Base-by-base conservation (phyloP, 2,797 vertebrate genomes). In the Monodelphis domestica region DNA sequence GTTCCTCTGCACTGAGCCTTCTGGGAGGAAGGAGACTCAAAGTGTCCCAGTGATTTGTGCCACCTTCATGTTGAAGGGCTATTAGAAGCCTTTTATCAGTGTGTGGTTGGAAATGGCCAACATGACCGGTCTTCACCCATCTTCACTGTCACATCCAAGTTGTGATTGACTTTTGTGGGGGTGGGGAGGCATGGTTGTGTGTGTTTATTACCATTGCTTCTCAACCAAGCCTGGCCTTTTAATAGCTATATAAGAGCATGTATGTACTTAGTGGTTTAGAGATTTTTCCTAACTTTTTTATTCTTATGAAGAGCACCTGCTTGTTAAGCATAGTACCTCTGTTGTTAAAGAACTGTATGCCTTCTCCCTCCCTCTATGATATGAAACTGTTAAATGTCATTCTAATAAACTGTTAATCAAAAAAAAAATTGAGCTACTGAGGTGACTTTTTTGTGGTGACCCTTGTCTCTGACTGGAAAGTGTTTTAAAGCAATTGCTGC, bases 351-450 rank as follows among this genome's bases (percentile, higher is more conserved):
- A 97, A 92, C 91, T 97, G 93, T 97, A 95, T 17, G n/a, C 97
- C 95, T 94, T 94, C 87, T 84, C 57, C 11, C 93, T 94, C 70
- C 96, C 12, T 90, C 92, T 5, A 95, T 96, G 96, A 94, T 96
- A 95, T 84, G 70, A 45, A 84, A 84, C 95, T 97, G 95, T 98
- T 70, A 98, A 97, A 96, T 97, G 96, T 97, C 97, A 97, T 98
- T 98, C 97, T 98, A 98, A 98, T 98, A 98, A 98, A 98, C 97
- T 97, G 97, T 50, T 95, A 97, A 97, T 97, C 57, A 97, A 97
- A 97, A 96, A 97, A 97, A 97, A 96, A 96, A 91, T 90, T 93
- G 52, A 90, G 56, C 70, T n/a, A 5, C 56, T 51, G 51, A 89
- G 87, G 91, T 63, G 87, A 26, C 51, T 88, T 63, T 53, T 6